These are phyloP conservation scores for Rhagonycha fulva DNA, from an alignment of 2,888 invertebrate species.

Conservation along the genomic window DNA sequence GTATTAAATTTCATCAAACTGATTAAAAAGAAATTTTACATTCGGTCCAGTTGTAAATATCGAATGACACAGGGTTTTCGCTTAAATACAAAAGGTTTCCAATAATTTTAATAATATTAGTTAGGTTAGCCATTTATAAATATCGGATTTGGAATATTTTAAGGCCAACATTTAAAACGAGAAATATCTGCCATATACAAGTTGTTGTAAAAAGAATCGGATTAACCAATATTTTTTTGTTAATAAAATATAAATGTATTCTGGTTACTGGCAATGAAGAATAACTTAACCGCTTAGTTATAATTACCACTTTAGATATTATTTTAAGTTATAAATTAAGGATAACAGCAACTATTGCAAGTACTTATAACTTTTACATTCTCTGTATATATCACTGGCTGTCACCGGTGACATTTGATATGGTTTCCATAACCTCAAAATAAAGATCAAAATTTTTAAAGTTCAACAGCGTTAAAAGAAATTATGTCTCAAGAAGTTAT, in stretches of 20 bases:
- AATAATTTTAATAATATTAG: background rate
- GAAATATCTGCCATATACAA: background rate
- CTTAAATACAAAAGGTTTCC: background rate
- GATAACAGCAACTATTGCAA: no score
- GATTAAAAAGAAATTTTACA: background rate
- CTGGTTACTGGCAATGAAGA: no score
- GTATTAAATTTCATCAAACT: background rate
- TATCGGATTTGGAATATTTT: background rate
- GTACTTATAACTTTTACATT: no score
- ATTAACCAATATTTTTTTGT: no score
- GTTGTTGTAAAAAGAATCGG: background rate
- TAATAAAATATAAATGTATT: no score
- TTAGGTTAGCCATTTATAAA: background rate
- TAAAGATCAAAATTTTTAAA: background rate
- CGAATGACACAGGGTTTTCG: background rate
- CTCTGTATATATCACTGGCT: no score
- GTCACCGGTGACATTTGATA: background rate
- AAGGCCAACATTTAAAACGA: background rate
- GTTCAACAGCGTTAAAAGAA: background rate
- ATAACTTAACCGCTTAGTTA: no score
- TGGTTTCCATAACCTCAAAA: background rate
- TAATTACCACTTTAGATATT: no score
- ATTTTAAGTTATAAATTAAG: no score
- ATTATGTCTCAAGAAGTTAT: slow-evolving; percentile 46
- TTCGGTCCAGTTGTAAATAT: background rate